Percentiles rank a stretch among this genome's conserved stretches.
Evolutionary conservation across 2,797 vertebrate species (phyloP).

Genomic region (Lindbergichthys nudifrons): DNA sequence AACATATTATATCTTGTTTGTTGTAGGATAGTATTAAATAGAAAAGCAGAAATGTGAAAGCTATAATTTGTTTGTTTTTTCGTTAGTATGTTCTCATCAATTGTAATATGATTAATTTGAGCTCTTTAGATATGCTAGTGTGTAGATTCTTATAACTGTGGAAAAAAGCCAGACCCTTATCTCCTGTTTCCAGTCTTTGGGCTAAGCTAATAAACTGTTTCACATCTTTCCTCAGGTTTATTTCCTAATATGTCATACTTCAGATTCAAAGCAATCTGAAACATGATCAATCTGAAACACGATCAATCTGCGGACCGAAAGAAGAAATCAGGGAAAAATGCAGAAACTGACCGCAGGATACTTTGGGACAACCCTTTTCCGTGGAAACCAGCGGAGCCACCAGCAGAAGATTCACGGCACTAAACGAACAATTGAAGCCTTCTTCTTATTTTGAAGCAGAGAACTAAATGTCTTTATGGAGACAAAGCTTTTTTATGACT

Average conservation of each 20-base stretch:
- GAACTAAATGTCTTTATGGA: no score
- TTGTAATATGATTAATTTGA: not conserved
- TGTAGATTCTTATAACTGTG: not conserved
- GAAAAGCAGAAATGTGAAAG: no score
- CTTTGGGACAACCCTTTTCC: not conserved
- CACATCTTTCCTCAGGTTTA: no score
- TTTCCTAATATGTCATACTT: constrained; percentile 37
- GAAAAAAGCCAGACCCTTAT: not conserved
- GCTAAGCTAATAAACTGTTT: no score
- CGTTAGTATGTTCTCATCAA: not conserved
- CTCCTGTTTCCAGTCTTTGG: not conserved
- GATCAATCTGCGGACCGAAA: constrained; percentile 15
- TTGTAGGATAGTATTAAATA: no score
- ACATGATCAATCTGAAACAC: not conserved
- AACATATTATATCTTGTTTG: no score
- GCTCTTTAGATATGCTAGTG: not conserved
- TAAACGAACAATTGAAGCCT: constrained; percentile 36
- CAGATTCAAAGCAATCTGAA: constrained; percentile 83
- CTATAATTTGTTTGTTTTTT: no score
- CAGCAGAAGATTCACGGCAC: constrained; percentile 32
- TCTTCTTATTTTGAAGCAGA: not conserved
- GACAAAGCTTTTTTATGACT: constrained; percentile 50
- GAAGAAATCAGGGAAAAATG: constrained; percentile 18
- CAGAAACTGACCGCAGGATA: not conserved
- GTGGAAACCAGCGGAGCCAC: not conserved